phyloP scores from a whole-genome alignment of 2,888 invertebrate species.

The Aphodius sticticus region DNA sequence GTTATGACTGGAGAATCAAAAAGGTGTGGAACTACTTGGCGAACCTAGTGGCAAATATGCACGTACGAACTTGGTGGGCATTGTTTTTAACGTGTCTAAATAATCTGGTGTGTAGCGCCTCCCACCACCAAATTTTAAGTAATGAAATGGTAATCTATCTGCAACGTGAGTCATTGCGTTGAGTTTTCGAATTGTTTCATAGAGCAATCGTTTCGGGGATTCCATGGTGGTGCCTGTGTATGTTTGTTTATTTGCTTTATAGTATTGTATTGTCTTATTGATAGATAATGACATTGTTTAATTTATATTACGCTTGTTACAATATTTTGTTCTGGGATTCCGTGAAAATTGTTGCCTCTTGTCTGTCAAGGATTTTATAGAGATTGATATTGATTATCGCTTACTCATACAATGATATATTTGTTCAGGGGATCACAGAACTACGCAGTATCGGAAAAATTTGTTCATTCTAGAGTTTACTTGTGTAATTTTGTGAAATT shows the following conservation, averaged over 20 bases:
- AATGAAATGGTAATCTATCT: not conserved
- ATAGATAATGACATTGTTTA: too few relatives aligned
- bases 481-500: too few relatives aligned
- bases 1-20: not conserved
- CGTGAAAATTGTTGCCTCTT: too few relatives aligned
- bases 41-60: not conserved
- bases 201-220: not conserved
- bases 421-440: too few relatives aligned
- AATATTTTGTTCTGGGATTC: too few relatives aligned
- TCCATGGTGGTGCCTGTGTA: not conserved
- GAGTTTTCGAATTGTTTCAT: not conserved
- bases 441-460: too few relatives aligned
- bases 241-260: not conserved
- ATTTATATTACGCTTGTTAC: too few relatives aligned
- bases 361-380: too few relatives aligned
- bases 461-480: too few relatives aligned
- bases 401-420: too few relatives aligned
- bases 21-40: not conserved
- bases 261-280: not conserved
- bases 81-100: not conserved
- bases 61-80: not conserved
- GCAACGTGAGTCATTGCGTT: not conserved
- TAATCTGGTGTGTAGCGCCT: not conserved
- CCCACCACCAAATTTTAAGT: not conserved
- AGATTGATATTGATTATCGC: too few relatives aligned